phyloP scores from a whole-genome alignment of 2,888 invertebrate genomes.

The Fabriciana adippe region DNA sequence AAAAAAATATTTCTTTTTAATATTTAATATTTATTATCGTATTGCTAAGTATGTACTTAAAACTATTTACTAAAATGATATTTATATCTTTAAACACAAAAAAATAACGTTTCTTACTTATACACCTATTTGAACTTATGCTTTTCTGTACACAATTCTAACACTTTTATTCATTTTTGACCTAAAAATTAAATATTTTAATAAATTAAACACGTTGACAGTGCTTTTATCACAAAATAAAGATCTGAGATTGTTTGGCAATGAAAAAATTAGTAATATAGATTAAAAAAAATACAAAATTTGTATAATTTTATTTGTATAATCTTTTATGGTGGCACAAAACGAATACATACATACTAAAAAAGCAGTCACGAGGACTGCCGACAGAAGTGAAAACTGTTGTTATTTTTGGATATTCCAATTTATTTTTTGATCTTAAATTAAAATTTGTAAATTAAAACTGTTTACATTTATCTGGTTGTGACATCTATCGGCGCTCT shows the following conservation, averaged over 20 bases:
- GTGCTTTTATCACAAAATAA: background rate
- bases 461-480: too few relatives aligned
- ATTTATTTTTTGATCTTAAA: too few relatives aligned
- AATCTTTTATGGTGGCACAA: too few relatives aligned
- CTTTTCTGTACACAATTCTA: slow-evolving; percentile 4
- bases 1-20: background rate
- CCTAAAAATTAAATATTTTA: too few relatives aligned
- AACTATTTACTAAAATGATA: background rate
- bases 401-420: too few relatives aligned
- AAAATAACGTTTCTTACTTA: background rate
- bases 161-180: too few relatives aligned
- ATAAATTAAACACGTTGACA: too few relatives aligned
- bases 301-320: background rate
- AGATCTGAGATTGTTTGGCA: slow-evolving; percentile 10
- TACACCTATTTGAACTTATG: background rate
- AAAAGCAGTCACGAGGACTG: too few relatives aligned
- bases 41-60: background rate
- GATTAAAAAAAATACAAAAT: background rate
- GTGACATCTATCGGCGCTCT: too few relatives aligned
- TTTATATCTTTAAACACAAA: background rate
- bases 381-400: too few relatives aligned
- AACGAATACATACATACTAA: too few relatives aligned
- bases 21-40: background rate
- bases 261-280: background rate
- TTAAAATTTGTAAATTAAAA: too few relatives aligned